Evolutionary conservation across 2,113 vertebrate genomes (phyloP), one percentile per base, ranked within the genome.

Genomic region (Rhinopomastus cyanomelas): DNA sequence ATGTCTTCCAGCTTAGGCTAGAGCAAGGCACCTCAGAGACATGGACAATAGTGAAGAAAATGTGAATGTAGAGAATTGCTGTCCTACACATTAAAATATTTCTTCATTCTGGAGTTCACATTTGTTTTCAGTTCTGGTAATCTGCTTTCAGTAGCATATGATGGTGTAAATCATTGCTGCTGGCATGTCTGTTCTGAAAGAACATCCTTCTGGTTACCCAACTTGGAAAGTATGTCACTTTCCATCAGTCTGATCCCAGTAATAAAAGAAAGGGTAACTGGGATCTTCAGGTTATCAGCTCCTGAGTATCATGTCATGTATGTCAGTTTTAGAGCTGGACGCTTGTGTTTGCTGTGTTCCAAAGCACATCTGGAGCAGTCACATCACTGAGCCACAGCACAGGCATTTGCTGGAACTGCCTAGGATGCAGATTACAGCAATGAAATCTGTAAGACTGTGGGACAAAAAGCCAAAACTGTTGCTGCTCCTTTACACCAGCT

Each of bases 381-480:
- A n/a, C 44, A 11, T 20, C 29, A 59, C 18, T 23, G 61, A 69
- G 36, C 7, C 22, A 42, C 44, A 78, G 30, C 39, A 21, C 13
- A n/a, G 30, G 4, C 11, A 5, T 27, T 68, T 25, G 18, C n/a
- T 39, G 25, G 75, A 46, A n/a, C 7, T 2, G 1, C 14, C 16
- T 46, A 74, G 51, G 9, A 36, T 42, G 32, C 17, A 69, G 55
- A 81, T 1, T 71, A 36, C 36, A 83, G 11, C 64, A 44, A 5
- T 3, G 1, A 67, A 37, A 25, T 51, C 7, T 9, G 29, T 7
- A 18, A 11, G 15, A 5, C 9, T 9, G 6, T 3, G 4, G 12
- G 11, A 42, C 26, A 72, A 72, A 12, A 75, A 73, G 30, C 5
- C 12, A n/a, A n/a, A n/a, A n/a, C n/a, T 79, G 18, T 59, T 48